These are phyloP conservation scores for Athalia circularis DNA, from an alignment of 2,888 invertebrate species.

Conservation along the genomic window DNA sequence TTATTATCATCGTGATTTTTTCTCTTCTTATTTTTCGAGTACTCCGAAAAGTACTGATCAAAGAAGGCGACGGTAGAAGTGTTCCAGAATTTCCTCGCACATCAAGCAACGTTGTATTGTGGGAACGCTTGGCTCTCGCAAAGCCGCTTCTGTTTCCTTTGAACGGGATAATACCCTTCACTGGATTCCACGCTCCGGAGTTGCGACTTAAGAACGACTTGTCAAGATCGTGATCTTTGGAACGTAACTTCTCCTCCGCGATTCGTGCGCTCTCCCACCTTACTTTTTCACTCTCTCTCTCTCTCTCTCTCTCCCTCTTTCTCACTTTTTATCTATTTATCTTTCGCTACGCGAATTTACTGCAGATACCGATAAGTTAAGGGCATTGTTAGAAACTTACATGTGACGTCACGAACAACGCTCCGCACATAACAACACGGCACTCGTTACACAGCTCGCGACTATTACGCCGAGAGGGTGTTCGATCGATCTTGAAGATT, in stretches of 20 bases:
- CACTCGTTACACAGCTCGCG: slow-evolving; percentile 24
- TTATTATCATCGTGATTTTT: too few relatives aligned
- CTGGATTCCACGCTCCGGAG: slow-evolving; percentile 54
- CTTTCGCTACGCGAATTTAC: slow-evolving; percentile 11
- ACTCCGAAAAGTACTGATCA: slow-evolving; percentile 34
- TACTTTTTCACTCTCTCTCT: slow-evolving; percentile 5
- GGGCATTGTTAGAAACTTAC: slow-evolving; percentile 35
- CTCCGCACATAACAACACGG: neutral
- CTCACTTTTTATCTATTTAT: neutral
- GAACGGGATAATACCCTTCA: slow-evolving; percentile 56
- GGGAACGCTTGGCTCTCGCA: slow-evolving; percentile 23
- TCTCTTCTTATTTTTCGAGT: neutral
- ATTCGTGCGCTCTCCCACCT: slow-evolving; percentile 14
- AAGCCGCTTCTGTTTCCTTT: slow-evolving; percentile 40
- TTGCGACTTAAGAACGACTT: slow-evolving; percentile 48
- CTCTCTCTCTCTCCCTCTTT: neutral
- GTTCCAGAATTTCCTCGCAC: slow-evolving; percentile 34
- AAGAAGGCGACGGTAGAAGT: slow-evolving; percentile 23
- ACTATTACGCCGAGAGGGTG: neutral
- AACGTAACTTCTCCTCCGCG: slow-evolving; percentile 41
- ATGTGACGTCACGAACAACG: slow-evolving; percentile 15
- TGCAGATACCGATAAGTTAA: slow-evolving; percentile 22
- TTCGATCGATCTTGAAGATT: neutral
- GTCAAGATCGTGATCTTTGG: slow-evolving; percentile 51
- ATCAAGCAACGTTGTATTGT: slow-evolving; percentile 11